A percentile compares a stretch with the other conserved stretches of the same genome.
Evolutionary conservation across 64 coral and sea anemone species (phyloP).

Genomic region (Actinia tenebrosa): DNA sequence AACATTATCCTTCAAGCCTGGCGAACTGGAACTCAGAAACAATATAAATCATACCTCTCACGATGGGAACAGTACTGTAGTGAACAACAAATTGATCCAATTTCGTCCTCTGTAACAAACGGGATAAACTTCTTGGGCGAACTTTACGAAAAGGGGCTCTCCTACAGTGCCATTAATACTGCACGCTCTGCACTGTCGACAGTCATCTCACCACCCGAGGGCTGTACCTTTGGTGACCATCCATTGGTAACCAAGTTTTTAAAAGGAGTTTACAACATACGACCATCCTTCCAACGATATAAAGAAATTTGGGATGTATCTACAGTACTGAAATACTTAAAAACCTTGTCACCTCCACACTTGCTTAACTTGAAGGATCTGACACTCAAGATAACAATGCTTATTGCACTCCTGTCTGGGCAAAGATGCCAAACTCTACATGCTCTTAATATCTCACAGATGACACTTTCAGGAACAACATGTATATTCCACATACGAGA

Average conservation of each 20-base stretch:
- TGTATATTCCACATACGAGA: constrained; percentile 37
- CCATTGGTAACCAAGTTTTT: too few species aligned
- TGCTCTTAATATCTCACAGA: constrained; percentile 18
- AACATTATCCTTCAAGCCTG: constrained; percentile 39
- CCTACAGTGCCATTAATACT: constrained; percentile 56
- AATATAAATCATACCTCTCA: constrained; percentile 35
- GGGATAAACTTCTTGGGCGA: constrained; percentile 49
- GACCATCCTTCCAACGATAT: too few species aligned
- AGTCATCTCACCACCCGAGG: too few species aligned
- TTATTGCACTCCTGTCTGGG: too few species aligned
- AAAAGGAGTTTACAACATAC: too few species aligned
- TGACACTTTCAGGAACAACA: constrained; percentile 15
- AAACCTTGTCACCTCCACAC: too few species aligned
- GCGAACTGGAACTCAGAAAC: constrained; percentile 38
- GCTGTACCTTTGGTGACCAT: too few species aligned
- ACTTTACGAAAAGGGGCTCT: constrained; percentile 39
- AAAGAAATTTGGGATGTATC: too few species aligned
- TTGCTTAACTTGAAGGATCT: too few species aligned
- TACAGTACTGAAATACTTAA: too few species aligned
- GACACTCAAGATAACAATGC: too few species aligned
- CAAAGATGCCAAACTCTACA: too few species aligned
- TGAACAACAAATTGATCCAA: constrained; percentile 14
- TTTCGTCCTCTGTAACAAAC: constrained; percentile 48
- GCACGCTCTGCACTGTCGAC: constrained; percentile 41
- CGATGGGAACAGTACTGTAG: constrained; percentile 48